These are phyloP conservation scores for Cranoglanis bouderius DNA, from an alignment of 2,113 vertebrate genomes.

Conservation along the genomic window DNA sequence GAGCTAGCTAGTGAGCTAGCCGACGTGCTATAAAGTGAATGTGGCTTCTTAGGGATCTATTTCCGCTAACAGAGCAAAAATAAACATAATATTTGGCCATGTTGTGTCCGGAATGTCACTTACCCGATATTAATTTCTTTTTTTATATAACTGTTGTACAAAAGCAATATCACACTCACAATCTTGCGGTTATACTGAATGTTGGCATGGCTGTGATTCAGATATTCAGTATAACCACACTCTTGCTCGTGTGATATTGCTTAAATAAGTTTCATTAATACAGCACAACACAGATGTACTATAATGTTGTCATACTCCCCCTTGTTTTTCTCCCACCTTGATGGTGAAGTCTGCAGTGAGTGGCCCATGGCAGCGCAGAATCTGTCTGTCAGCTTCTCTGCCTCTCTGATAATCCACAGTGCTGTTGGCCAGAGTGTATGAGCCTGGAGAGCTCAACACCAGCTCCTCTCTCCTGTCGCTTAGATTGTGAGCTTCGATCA, in stretches of 20 bases:
- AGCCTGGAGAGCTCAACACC: slow-evolving; percentile 75
- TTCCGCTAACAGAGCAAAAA: not conserved
- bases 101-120: not conserved
- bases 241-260: not conserved
- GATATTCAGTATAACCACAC: not conserved
- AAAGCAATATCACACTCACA: not conserved
- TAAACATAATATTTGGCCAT: not conserved
- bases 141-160: not conserved
- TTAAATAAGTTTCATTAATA: too few relatives aligned
- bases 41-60: too few relatives aligned
- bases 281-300: not conserved
- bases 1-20: too few relatives aligned
- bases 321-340: slow-evolving; percentile 76
- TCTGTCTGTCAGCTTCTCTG: slow-evolving; percentile 77
- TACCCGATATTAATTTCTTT: not conserved
- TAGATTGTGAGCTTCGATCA: slow-evolving; percentile 84
- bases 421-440: slow-evolving; percentile 81
- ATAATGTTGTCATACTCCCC: too few relatives aligned
- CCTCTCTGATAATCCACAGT: slow-evolving; percentile 84
- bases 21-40: too few relatives aligned
- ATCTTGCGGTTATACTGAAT: not conserved
- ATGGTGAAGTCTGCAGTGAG: slow-evolving; percentile 86
- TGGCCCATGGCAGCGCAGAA: slow-evolving; percentile 80
- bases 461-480: slow-evolving; percentile 81
- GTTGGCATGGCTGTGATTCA: not conserved